phyloP scores from a whole-genome alignment of 1,140 invertebrate genomes.

The Drosophila murphyi region DNA sequence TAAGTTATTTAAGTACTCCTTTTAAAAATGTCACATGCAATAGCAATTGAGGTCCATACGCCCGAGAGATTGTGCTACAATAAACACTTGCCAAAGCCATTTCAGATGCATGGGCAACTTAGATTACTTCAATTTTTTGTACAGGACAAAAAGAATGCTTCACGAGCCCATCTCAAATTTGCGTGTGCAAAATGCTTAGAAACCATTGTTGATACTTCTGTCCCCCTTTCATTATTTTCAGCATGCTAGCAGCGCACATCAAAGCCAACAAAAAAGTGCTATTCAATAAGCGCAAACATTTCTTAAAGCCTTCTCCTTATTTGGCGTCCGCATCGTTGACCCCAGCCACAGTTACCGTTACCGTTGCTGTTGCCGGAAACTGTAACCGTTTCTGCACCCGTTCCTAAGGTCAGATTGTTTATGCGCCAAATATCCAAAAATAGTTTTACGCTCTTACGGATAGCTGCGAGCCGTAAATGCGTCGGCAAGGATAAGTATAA shows the following conservation, averaged over 20 bases:
- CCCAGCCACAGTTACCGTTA: conserved; percentile 4
- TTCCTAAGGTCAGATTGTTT: conserved; percentile 71
- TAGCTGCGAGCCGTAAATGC: conserved; percentile 18
- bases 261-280: conserved; percentile 28
- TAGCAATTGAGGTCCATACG: not conserved
- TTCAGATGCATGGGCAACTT: not conserved
- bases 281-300: conserved; percentile 47
- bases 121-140: not conserved
- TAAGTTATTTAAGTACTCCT: not conserved
- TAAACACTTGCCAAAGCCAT: not conserved
- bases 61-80: conserved; percentile 20
- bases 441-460: conserved; percentile 73
- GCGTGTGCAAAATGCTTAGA: not conserved
- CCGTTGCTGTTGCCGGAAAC: conserved; percentile 10
- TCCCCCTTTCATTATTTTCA: no score
- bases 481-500: conserved; percentile 25
- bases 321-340: not conserved
- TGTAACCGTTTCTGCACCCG: conserved; percentile 18
- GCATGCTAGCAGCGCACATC: conserved; percentile 12
- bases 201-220: not conserved
- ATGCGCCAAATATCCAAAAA: conserved; percentile 81
- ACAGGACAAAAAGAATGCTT: not conserved
- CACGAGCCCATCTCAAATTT: conserved; percentile 13
- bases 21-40: not conserved
- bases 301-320: conserved; percentile 58